phyloP scores from a whole-genome alignment of 64 coral and sea anemone genomes.

The Dendrophyllia cribrosa region DNA sequence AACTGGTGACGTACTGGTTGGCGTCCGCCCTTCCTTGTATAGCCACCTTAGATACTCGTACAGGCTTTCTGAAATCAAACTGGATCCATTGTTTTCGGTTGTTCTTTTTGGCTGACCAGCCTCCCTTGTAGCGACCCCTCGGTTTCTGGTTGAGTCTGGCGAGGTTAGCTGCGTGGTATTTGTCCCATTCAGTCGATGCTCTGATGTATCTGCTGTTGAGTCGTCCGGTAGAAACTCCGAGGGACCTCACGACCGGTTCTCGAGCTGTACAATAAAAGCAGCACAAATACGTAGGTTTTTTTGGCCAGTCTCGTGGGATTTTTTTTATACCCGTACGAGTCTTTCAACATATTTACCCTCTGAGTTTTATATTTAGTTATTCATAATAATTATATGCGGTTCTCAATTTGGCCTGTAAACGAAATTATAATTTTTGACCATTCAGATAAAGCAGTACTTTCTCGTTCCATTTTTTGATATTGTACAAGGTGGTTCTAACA shows the following conservation, averaged over 20 bases:
- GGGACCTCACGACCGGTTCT: slow-evolving; percentile 7
- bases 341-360: no score
- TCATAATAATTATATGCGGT: no score
- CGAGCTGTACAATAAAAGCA: slow-evolving; percentile 20
- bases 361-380: no score
- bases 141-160: slow-evolving; percentile 68
- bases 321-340: no score
- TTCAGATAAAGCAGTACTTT: no score
- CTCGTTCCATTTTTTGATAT: no score
- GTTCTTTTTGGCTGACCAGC: slow-evolving; percentile 77
- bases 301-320: background rate
- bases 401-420: no score
- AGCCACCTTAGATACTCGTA: slow-evolving; percentile 67
- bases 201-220: slow-evolving; percentile 65
- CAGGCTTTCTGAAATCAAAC: slow-evolving; percentile 60
- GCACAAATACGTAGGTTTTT: background rate
- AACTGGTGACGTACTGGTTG: slow-evolving; percentile 81
- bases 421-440: no score
- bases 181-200: slow-evolving; percentile 75
- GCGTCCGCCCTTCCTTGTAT: slow-evolving; percentile 74
- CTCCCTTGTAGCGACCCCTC: slow-evolving; percentile 65
- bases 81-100: slow-evolving; percentile 80
- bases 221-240: slow-evolving; percentile 65
- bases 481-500: no score
- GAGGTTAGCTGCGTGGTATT: slow-evolving; percentile 58